Conservation (phyloP, 2,888 invertebrate species). For the Polymixis flavicincta region DNA sequence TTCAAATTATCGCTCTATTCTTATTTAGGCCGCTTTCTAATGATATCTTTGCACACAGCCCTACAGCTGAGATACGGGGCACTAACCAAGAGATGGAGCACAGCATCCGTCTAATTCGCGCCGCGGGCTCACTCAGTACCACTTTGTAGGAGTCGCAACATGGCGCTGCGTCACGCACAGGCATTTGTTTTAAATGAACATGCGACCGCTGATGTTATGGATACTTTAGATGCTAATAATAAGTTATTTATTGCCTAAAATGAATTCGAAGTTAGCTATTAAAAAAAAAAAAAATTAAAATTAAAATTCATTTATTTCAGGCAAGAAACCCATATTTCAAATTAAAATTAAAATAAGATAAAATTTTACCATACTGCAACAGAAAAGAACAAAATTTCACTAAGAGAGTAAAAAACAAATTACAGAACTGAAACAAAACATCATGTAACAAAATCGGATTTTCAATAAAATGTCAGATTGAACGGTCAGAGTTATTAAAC, state of each 20-base stretch:
- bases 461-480: too few species aligned
- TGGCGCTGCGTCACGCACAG: constrained; percentile 41
- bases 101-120: constrained; percentile 54
- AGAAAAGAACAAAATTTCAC: too few species aligned
- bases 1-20: neutral
- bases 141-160: constrained; percentile 15
- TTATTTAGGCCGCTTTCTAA: constrained; percentile 24
- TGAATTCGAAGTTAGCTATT: neutral
- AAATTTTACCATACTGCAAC: too few species aligned
- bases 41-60: constrained; percentile 25
- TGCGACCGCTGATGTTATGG: constrained; percentile 11
- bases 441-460: too few species aligned
- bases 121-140: constrained; percentile 43
- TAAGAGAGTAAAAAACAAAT: too few species aligned
- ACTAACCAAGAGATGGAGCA: constrained; percentile 31
- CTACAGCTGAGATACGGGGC: constrained; percentile 29
- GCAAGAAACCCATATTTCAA: too few species aligned
- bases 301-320: too few species aligned
- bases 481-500: too few species aligned
- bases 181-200: constrained; percentile 45
- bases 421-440: too few species aligned
- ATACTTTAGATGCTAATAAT: constrained; percentile 15
- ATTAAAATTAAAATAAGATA: too few species aligned
- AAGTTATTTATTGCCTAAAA: neutral
- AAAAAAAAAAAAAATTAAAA: too few species aligned